A percentile compares a stretch with the other conserved stretches of the same genome.
These are phyloP conservation scores for Limnephilus auricula DNA, from an alignment of 2,888 invertebrate genomes.

Conservation along the genomic window DNA sequence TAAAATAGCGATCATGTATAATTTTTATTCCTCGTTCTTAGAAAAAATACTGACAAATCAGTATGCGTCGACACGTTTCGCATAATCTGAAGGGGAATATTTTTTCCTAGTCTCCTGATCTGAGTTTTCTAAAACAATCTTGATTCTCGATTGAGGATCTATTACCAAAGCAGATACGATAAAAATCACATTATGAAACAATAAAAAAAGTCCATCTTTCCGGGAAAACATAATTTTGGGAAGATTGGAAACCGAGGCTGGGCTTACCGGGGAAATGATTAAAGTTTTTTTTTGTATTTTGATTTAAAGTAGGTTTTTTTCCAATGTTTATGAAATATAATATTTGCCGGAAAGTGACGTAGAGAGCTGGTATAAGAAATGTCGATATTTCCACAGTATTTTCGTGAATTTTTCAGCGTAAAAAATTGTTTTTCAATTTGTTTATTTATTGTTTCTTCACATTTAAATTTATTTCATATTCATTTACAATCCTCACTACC, in stretches of 20 bases:
- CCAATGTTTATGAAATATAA: not conserved
- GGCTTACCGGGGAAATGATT: not conserved
- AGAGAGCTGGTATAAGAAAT: too few relatives aligned
- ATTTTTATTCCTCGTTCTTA: not conserved
- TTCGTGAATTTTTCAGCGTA: too few relatives aligned
- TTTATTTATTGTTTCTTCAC: too few relatives aligned
- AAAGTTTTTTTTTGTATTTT: not conserved
- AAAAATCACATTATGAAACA: slow-evolving; percentile 28
- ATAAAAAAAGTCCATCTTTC: not conserved
- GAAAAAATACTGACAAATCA: slow-evolving; percentile 44
- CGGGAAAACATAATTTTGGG: not conserved
- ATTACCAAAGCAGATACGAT: slow-evolving; percentile 23
- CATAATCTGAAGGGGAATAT: not conserved
- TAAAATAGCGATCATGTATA: not conserved
- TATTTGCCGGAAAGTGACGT: too few relatives aligned
- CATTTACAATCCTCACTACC: too few relatives aligned
- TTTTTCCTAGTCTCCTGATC: not conserved
- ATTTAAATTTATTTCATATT: too few relatives aligned
- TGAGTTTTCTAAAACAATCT: slow-evolving; percentile 34
- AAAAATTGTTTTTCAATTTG: too few relatives aligned
- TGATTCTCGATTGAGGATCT: slow-evolving; percentile 44
- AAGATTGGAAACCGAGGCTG: not conserved
- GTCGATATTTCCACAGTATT: too few relatives aligned
- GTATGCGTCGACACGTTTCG: slow-evolving; percentile 42
- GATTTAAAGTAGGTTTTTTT: not conserved